These are phyloP conservation scores for Lumbricus terrestris DNA, from an alignment of 2,888 invertebrate species.

Conservation along the genomic window DNA sequence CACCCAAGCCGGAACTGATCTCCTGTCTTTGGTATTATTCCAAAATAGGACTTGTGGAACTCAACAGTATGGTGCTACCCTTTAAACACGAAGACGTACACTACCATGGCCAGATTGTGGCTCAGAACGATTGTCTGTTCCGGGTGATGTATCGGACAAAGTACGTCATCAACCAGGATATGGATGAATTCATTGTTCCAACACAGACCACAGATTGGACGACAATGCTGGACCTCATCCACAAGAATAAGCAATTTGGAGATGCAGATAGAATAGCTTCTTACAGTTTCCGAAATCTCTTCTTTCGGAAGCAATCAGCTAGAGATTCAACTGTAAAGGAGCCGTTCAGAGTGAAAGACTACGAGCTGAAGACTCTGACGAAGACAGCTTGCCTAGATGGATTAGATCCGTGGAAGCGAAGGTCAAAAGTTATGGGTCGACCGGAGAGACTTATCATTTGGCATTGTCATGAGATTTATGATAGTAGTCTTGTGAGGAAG, in stretches of 20 bases:
- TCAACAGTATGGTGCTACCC: not conserved
- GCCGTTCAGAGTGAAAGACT: not conserved
- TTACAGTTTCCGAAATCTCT: no score
- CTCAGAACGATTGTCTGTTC: no score
- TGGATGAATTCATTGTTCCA: no score
- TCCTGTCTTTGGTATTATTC: not conserved
- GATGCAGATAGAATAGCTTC: no score
- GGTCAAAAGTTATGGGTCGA: no score
- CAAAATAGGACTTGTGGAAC: not conserved
- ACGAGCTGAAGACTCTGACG: not conserved
- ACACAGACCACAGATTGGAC: no score
- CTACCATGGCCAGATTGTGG: no score
- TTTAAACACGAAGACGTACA: not conserved
- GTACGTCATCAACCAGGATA: no score
- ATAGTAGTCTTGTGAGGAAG: not conserved
- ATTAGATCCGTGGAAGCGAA: not conserved
- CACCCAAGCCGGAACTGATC: constrained; percentile 34
- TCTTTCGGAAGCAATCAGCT: not conserved
- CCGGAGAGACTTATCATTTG: not conserved
- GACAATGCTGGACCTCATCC: no score
- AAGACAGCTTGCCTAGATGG: not conserved
- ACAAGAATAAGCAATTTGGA: no score
- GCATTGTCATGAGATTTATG: not conserved
- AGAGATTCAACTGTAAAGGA: not conserved
- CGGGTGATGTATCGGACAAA: no score